These are phyloP conservation scores for Copidosoma aretas DNA, from an alignment of 2,888 invertebrate species.

Conservation along the genomic window DNA sequence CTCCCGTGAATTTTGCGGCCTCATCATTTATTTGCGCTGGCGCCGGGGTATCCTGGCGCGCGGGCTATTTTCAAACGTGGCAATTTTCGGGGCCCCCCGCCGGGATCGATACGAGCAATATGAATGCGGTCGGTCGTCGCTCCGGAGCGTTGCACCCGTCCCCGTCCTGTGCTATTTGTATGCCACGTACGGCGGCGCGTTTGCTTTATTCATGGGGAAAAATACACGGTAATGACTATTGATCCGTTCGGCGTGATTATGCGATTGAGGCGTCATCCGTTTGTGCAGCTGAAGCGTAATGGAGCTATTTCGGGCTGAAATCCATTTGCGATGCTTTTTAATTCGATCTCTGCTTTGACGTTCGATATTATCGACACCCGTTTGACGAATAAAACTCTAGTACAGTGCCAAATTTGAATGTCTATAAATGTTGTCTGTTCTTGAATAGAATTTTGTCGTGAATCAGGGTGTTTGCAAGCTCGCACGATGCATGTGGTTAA, in stretches of 20 bases:
- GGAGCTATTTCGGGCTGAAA: too few species aligned
- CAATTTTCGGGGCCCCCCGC: slow-evolving; percentile 21
- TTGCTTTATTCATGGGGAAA: too few species aligned
- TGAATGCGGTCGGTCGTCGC: not conserved
- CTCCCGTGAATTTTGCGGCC: slow-evolving; percentile 29
- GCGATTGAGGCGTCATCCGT: not conserved
- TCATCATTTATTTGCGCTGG: slow-evolving; percentile 35
- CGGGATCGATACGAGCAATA: slow-evolving; percentile 10
- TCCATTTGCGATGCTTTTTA: too few species aligned
- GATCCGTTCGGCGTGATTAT: too few species aligned
- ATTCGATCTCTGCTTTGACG: too few species aligned
- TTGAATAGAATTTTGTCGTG: slow-evolving; percentile 21
- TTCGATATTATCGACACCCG: too few species aligned
- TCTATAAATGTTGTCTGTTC: slow-evolving; percentile 25
- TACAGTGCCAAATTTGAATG: too few species aligned
- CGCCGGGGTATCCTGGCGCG: slow-evolving; percentile 23
- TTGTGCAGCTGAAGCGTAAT: too few species aligned
- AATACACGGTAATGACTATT: too few species aligned
- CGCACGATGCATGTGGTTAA: not conserved
- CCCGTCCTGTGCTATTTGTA: not conserved
- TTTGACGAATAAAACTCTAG: too few species aligned
- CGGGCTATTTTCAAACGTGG: slow-evolving; percentile 23
- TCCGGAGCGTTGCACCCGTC: not conserved
- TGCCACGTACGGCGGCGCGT: not conserved
- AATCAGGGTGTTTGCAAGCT: slow-evolving; percentile 11